Evolutionary conservation across 2,797 vertebrate genomes (phyloP).

Genomic region (Carcharodon carcharias): DNA sequence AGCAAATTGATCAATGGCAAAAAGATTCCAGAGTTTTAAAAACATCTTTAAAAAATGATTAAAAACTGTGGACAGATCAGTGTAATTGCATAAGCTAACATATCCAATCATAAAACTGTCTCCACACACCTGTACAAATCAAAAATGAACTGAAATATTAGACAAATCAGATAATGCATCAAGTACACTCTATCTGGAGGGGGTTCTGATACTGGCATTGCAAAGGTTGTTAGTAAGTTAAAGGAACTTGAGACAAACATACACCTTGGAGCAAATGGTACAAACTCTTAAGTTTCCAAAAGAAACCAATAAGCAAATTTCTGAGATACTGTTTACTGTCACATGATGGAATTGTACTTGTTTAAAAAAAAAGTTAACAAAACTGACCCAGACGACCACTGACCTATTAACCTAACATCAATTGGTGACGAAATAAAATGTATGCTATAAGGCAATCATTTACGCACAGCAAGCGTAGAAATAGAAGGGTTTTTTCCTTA

Average conservation of each 20-base stretch:
- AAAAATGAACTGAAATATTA: not conserved
- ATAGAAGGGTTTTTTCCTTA: not conserved
- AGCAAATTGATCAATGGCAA: not conserved
- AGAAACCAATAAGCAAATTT: not conserved
- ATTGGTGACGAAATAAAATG: not conserved
- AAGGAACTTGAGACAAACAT: not conserved
- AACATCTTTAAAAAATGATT: not conserved
- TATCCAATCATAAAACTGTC: not conserved
- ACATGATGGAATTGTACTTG: not conserved
- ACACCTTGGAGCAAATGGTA: not conserved
- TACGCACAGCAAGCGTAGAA: not conserved
- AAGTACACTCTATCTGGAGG: not conserved
- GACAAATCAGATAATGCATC: not conserved
- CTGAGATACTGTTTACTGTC: not conserved
- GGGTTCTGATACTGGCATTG: not conserved
- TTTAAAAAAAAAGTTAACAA: conserved; percentile 1
- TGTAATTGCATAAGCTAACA: not conserved
- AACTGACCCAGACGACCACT: not conserved
- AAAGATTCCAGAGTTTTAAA: not conserved
- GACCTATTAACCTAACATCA: not conserved
- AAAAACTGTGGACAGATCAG: not conserved
- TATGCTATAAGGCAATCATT: not conserved
- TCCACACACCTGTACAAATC: not conserved
- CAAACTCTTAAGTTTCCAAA: not conserved
- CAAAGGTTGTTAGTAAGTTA: not conserved